Base-by-base conservation (phyloP, 2,113 vertebrate genomes). In the Heliornis fulica region DNA sequence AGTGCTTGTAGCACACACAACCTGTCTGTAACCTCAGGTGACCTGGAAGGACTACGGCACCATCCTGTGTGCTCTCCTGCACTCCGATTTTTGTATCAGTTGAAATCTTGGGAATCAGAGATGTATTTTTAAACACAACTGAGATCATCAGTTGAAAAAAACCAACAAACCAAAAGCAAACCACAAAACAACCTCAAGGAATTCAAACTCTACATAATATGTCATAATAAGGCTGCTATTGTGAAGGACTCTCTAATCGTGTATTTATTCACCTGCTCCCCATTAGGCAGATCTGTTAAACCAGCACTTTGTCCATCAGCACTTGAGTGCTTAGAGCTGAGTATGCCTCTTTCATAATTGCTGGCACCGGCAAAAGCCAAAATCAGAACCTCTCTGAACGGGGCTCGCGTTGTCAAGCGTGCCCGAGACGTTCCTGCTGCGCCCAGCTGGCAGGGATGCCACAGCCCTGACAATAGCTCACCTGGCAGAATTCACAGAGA, bases 251-350 rank as follows among this genome's bases (percentile, higher is more conserved):
- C 90, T 69, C 81, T 97, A 95, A 96, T 97, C 40, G 68, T 65
- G 57, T 97, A 97, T 98, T 98, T 98, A 96, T 96, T 97, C 97
- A 98, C 97, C 98, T 98, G 98, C 96, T 98, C 93, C 94, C 96
- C 95, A 97, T 97, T 98, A 98, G 84, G 76, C 91, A 96, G 96
- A 97, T 95, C 92, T 96, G 97, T 97, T 97, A 97, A 93, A 97
- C 79, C 43, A 97, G 95, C 95, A 97, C 96, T 98, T 97, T 96
- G 97, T 98, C 97, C 95, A 97, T 98, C 97, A 98, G 93, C 97
- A 97, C 97, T 96, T 69, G 90, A 97, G 95, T 87, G 94, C 95
- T 97, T 96, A 93, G 85, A 97, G 95, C 96, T 96, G 96, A 98
- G 97, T 86, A 57, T 94, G 97, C 92, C 94, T 97, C 97, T 98